Conservation (phyloP, 2,113 vertebrate species). For the Hippopotamus amphibius region DNA sequence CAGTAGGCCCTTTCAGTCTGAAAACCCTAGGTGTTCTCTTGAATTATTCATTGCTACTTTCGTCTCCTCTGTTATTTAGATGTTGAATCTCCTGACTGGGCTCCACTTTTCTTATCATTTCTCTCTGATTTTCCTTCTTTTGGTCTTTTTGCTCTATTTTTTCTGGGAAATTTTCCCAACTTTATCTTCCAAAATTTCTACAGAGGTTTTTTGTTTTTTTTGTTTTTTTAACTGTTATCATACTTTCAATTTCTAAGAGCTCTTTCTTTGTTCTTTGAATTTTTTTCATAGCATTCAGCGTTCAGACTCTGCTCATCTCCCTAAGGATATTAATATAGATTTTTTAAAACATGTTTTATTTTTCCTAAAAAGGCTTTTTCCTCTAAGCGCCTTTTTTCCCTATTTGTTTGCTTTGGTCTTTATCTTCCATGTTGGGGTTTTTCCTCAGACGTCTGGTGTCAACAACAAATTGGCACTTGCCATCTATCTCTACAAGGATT, state of each 20-base stretch:
- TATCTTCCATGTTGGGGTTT: neutral
- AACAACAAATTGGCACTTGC: too few species aligned
- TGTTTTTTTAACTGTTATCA: neutral
- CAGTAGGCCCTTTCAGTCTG: neutral
- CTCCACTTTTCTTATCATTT: slow-evolving; percentile 19
- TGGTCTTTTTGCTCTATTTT: neutral
- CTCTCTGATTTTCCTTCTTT: slow-evolving; percentile 20
- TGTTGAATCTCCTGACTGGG: neutral
- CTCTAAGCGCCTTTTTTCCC: neutral
- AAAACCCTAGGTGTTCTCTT: slow-evolving; percentile 16
- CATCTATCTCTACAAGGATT: too few species aligned
- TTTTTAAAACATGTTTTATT: neutral
- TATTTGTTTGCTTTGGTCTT: slow-evolving; percentile 28
- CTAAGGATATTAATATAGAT: slow-evolving; percentile 16
- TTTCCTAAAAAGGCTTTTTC: slow-evolving; percentile 8
- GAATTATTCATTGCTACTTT: slow-evolving; percentile 46
- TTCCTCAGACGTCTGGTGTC: neutral
- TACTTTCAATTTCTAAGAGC: slow-evolving; percentile 1
- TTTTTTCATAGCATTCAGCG: neutral
- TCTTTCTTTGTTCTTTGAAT: neutral
- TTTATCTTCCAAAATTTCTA: slow-evolving; percentile 37
- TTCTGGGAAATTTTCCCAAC: neutral
- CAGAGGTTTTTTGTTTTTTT: neutral
- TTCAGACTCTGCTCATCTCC: neutral
- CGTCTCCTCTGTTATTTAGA: slow-evolving; percentile 31